phyloP scores from a whole-genome alignment of 2,113 vertebrate genomes.

The Grammomys dolichurus region DNA sequence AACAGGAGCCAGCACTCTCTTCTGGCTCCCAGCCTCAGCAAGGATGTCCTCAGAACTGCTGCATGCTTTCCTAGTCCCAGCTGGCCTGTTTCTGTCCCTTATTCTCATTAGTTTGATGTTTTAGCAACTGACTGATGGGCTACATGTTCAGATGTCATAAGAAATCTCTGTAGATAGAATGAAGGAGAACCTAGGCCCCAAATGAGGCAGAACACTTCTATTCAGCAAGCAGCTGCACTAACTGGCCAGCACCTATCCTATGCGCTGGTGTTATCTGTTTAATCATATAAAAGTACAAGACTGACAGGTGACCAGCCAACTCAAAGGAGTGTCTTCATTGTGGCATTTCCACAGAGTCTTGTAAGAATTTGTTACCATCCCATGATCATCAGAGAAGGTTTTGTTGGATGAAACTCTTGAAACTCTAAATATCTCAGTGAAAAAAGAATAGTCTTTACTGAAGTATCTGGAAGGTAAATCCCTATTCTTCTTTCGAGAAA shows the following conservation, averaged over 20 bases:
- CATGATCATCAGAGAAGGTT: neutral
- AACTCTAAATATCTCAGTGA: constrained; percentile 19
- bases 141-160: too few species aligned
- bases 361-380: constrained; percentile 4
- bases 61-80: too few species aligned
- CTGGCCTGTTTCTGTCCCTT: neutral
- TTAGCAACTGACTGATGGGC: constrained; percentile 13
- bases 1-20: neutral
- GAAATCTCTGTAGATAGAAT: neutral
- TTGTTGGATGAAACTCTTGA: constrained; percentile 26
- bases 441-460: neutral
- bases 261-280: neutral
- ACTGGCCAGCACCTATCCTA: neutral
- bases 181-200: neutral
- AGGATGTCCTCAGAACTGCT: neutral
- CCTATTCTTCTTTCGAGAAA: constrained; percentile 51
- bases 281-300: constrained; percentile 11
- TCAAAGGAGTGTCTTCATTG: neutral
- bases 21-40: neutral
- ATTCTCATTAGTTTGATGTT: neutral
- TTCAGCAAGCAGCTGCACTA: neutral
- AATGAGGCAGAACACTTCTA: neutral
- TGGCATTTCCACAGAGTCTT: constrained; percentile 11
- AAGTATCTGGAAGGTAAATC: constrained; percentile 10
- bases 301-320: neutral